These are phyloP conservation scores for Drosophila suboccidentalis DNA, from an alignment of 2,888 invertebrate genomes.

Conservation along the genomic window DNA sequence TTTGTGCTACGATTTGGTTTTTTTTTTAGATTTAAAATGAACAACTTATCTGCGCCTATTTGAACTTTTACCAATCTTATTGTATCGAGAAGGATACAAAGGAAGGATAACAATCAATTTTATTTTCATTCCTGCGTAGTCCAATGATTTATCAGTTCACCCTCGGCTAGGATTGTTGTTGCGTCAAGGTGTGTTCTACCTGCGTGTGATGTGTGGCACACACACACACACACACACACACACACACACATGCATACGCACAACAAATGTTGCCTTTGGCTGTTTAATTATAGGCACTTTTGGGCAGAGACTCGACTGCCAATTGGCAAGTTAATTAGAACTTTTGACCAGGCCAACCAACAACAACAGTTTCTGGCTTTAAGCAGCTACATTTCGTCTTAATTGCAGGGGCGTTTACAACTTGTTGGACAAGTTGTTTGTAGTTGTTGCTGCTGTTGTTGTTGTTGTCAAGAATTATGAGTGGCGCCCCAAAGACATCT, in stretches of 20 bases:
- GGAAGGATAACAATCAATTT: too few relatives aligned
- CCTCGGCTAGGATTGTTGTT: constrained; percentile 1
- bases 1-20: too few relatives aligned
- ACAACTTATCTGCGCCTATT: too few relatives aligned
- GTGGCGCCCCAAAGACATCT: constrained; percentile 6
- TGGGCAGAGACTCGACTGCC: constrained; percentile 35
- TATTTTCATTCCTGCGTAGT: too few relatives aligned
- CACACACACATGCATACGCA: constrained; percentile 11
- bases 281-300: constrained; percentile 56
- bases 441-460: constrained; percentile 16
- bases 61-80: too few relatives aligned
- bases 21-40: too few relatives aligned
- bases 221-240: constrained; percentile 11
- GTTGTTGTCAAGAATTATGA: constrained; percentile 10
- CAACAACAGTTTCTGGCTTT: constrained; percentile 40
- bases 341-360: constrained; percentile 44
- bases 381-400: constrained; percentile 56
- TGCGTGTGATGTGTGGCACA: constrained; percentile 15
- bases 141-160: neutral
- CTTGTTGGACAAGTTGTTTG: constrained; percentile 13
- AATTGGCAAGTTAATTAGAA: constrained; percentile 72
- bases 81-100: too few relatives aligned
- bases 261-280: constrained; percentile 33
- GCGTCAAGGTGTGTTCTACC: constrained; percentile 44
- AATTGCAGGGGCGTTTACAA: constrained; percentile 52